Evolutionary conservation across 37 sponge, comb jelly and placozoan genomes (phyloP), one percentile per base, ranked within the genome.

Genomic region (Amphimedon queenslandica): DNA sequence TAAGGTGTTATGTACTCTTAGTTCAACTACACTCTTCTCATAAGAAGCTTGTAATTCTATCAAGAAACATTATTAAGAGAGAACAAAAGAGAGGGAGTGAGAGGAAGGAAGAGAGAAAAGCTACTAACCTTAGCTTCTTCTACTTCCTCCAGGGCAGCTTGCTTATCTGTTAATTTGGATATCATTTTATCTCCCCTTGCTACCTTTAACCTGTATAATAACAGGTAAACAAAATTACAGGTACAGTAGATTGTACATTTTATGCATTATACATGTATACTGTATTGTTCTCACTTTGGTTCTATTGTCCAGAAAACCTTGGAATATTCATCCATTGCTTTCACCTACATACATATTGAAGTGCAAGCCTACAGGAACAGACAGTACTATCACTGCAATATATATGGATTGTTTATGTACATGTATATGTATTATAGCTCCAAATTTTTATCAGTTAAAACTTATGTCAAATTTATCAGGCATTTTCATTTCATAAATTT

Each of bases 321-420:
- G 74, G 94, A 88, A 63, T 95, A 99, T 27, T 84, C 38, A 70
- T 99, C 93, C 66, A 92, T 57, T 25, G 99, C 99, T 41, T 91
- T 71, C 2, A 93, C 99, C 99, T 96, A 99, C 85, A 95, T 81
- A 51, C 96, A 95, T 68, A 99, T 92, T 40, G 96, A 99, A 75
- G 84, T 95, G 73, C 99, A 99, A 10, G 99, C 99, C 77, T 83
- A 30, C 10, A 58, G 39, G 58, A 63, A 23, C 29, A 24, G 8
- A 63, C 8, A 63, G n/a, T n/a, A n/a, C n/a, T n/a, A n/a, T n/a
- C n/a, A n/a, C n/a, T n/a, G n/a, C n/a, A n/a, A n/a, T n/a, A n/a
- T n/a, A n/a, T n/a, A n/a, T 63, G 24, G 18, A 29, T 23, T 31
- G 10, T 21, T 29, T 23, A 63, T 29, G 16, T 24, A 63, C 8